Conservation (phyloP, 1,140 invertebrate genomes). For the Hyposmocoma kahamanoa region DNA sequence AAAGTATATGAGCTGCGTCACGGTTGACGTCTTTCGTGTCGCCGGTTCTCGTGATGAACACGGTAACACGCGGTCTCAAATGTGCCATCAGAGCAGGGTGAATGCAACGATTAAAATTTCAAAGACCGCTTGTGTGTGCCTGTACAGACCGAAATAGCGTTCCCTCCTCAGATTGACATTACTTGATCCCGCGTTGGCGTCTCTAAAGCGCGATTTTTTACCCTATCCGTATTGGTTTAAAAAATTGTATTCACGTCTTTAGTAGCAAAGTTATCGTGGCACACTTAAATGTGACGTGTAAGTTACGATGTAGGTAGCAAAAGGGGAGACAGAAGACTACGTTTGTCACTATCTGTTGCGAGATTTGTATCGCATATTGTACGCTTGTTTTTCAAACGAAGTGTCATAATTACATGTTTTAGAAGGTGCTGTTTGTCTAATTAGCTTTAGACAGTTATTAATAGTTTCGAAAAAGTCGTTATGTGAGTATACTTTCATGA, state of each 20-base stretch:
- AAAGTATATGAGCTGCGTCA: background rate
- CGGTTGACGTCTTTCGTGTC: background rate
- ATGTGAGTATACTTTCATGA: no score
- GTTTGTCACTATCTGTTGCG: slow-evolving; percentile 35
- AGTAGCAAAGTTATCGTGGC: slow-evolving; percentile 17
- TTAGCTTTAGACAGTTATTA: no score
- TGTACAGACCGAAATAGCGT: slow-evolving; percentile 54
- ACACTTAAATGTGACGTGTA: slow-evolving; percentile 31
- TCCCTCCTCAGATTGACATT: slow-evolving; percentile 50
- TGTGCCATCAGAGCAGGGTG: slow-evolving; percentile 55
- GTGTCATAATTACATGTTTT: no score
- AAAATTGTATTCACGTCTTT: slow-evolving; percentile 2
- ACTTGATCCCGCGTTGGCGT: background rate
- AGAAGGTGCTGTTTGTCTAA: no score
- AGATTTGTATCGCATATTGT: slow-evolving; percentile 48
- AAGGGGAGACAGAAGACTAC: slow-evolving; percentile 32
- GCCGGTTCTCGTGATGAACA: slow-evolving; percentile 24
- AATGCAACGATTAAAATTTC: slow-evolving; percentile 70
- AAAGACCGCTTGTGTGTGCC: slow-evolving; percentile 49
- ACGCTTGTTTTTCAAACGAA: slow-evolving; percentile 35
- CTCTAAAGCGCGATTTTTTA: slow-evolving; percentile 25
- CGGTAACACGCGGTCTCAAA: slow-evolving; percentile 34
- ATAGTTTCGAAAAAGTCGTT: no score
- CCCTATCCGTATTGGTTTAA: slow-evolving; percentile 22
- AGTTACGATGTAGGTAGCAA: slow-evolving; percentile 55